These are phyloP conservation scores for Drosophila persimilis DNA, from an alignment of 1,140 invertebrate species.

Conservation along the genomic window DNA sequence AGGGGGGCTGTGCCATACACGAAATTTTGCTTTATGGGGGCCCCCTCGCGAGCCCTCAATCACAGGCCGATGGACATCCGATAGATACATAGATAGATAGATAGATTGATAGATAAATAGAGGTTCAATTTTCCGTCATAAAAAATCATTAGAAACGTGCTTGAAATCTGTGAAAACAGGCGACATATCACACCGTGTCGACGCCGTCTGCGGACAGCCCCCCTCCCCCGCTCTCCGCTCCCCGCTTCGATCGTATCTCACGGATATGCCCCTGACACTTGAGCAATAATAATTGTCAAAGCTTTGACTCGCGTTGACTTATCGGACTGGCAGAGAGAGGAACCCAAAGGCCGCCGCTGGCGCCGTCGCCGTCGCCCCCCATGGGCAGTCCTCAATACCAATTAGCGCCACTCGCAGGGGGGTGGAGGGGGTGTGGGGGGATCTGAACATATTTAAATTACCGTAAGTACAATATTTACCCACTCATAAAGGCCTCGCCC, in stretches of 20 bases:
- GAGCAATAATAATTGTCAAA: constrained; percentile 78
- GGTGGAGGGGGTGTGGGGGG: neutral
- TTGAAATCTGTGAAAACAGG: constrained; percentile 68
- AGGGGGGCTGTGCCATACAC: neutral
- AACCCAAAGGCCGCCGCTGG: constrained; percentile 56
- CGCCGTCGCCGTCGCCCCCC: constrained; percentile 11
- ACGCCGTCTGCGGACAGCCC: constrained; percentile 34
- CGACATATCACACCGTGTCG: constrained; percentile 62
- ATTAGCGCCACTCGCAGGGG: constrained; percentile 47
- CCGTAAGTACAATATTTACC: constrained; percentile 47
- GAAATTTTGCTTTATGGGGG: constrained; percentile 54
- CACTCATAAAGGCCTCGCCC: constrained; percentile 50
- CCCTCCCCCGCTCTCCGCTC: no score
- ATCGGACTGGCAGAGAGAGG: constrained; percentile 38
- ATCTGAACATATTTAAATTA: constrained; percentile 45
- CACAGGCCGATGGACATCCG: constrained; percentile 17
- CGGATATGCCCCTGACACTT: constrained; percentile 58
- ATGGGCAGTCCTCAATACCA: constrained; percentile 59
- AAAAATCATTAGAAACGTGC: constrained; percentile 77
- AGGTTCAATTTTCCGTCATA: constrained; percentile 77
- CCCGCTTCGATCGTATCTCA: constrained; percentile 37
- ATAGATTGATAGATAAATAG: constrained; percentile 60
- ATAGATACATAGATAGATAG: constrained; percentile 29
- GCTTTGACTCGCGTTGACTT: constrained; percentile 69
- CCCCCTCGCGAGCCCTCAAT: constrained; percentile 27